Evolutionary conservation across 1,140 invertebrate genomes (phyloP), one percentile per base, ranked within the genome.

Genomic region (Melipona quadrifasciata): DNA sequence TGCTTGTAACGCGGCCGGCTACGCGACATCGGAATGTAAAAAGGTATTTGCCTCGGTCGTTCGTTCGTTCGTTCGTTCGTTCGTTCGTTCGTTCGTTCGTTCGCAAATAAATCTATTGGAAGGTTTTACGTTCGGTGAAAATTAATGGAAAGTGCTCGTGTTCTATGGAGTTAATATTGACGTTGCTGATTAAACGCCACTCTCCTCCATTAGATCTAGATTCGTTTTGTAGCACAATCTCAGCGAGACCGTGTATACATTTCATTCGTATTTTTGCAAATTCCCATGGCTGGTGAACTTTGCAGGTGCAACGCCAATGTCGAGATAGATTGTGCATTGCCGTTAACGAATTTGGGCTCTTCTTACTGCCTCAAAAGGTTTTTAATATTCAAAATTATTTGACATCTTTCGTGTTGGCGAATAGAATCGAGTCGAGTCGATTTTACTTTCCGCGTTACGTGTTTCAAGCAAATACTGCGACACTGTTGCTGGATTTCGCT

Each of bases 21-120:
- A 65, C 72, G 80, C 65, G 51, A 74, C 27, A 61, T 75, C 58
- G 39, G 39, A 64, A 77, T 72, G 47, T 72, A 39, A 82, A 74
- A 74, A 82, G 65, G 53, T 65, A 74, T 61, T 82, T 75, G 57
- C 47, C 27, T 27, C 61, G 57, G 57, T 64, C 39, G 80, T 19
- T 65, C 79, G 39, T 24, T 51, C 58, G 71, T 67, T 82, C 58
- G 57, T 61, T 61, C 57, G 58, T 61, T 61, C 58, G 39, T 39
- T 64, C 39, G 79, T 24, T 51, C 58, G 71, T 67, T 82, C 58
- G 71, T 67, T 82, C 58, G 58, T 61, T 61, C 58, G 58, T 61
- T 61, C 58, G 39, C 39, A 73, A 51, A 72, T 61, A 47, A 65
- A 57, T 24, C 80, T 70, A 31, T 82, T 21, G 65, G 34, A 55